phyloP scores from a whole-genome alignment of 1,140 invertebrate genomes.

The Scaptodrosophila lebanonensis region DNA sequence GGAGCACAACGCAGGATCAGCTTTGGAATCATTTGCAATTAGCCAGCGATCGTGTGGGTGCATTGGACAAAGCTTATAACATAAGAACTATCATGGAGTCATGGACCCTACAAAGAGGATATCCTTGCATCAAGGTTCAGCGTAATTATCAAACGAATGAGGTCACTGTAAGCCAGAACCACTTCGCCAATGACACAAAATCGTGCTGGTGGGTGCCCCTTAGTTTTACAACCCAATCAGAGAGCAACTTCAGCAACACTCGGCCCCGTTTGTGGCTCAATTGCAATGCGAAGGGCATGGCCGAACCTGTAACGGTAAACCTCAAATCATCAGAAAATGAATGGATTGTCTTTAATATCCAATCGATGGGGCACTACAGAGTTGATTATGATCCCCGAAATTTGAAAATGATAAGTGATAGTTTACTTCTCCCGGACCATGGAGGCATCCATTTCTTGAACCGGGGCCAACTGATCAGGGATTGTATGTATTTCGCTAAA shows the following conservation, averaged over 20 bases:
- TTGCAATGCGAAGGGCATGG: conserved; percentile 39
- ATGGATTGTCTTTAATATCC: conserved; percentile 81
- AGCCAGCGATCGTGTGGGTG: conserved; percentile 75
- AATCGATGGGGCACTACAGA: conserved; percentile 82
- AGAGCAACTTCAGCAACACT: conserved; percentile 81
- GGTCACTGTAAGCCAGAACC: conserved; percentile 77
- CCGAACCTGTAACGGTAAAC: conserved; percentile 26
- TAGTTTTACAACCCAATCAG: conserved; percentile 81
- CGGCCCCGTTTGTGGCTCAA: conserved; percentile 80
- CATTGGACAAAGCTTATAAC: conserved; percentile 77
- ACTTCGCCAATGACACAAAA: conserved; percentile 68
- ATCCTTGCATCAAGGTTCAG: conserved; percentile 84
- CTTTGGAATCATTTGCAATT: conserved; percentile 86
- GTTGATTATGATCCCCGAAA: conserved; percentile 84
- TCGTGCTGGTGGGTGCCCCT: conserved; percentile 79
- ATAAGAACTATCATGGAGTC: conserved; percentile 85
- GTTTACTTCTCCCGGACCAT: conserved; percentile 78
- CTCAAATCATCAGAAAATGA: conserved; percentile 61
- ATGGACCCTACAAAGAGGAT: conserved; percentile 88
- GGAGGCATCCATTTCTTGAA: conserved; percentile 82
- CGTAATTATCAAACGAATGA: conserved; percentile 79
- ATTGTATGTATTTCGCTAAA: too few relatives aligned
- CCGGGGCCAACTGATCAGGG: conserved; percentile 87
- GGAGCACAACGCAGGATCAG: conserved; percentile 86
- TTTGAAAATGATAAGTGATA: conserved; percentile 80